These are phyloP conservation scores for Yoshiicerus persimilis DNA, from an alignment of 1,140 invertebrate genomes.

Conservation along the genomic window DNA sequence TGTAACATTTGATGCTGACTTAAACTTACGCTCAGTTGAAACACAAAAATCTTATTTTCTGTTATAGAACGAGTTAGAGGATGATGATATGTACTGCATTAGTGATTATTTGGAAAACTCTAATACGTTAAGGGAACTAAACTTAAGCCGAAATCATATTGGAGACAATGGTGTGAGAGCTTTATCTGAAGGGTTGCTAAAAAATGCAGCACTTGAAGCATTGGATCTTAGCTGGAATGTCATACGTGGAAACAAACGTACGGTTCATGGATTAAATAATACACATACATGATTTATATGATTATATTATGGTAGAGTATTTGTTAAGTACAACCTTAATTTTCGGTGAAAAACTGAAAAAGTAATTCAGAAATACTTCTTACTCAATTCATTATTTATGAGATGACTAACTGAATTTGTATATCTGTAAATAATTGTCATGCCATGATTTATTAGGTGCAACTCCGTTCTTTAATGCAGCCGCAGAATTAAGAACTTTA, in stretches of 20 bases:
- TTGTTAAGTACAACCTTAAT: no score
- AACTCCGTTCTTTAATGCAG: conserved; percentile 22
- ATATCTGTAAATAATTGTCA: no score
- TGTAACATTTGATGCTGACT: neutral
- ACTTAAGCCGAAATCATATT: conserved; percentile 39
- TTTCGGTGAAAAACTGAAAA: neutral
- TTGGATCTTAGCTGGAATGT: conserved; percentile 37
- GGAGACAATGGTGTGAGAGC: conserved; percentile 29
- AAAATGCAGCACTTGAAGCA: conserved; percentile 21
- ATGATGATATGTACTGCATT: conserved; percentile 37
- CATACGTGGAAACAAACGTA: conserved; percentile 40
- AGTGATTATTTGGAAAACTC: conserved; percentile 16
- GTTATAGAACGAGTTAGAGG: conserved; percentile 35
- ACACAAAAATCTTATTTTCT: neutral
- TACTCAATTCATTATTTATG: no score
- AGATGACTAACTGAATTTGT: no score
- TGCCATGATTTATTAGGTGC: conserved; percentile 20
- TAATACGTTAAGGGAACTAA: conserved; percentile 6
- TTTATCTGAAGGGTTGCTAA: conserved; percentile 24
- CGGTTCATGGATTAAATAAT: neutral
- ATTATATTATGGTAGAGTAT: neutral
- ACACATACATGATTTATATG: neutral
- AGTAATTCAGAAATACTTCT: no score
- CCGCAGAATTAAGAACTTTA: conserved; percentile 21
- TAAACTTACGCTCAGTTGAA: neutral